phyloP scores from a whole-genome alignment of 2,797 vertebrate species.

The Rhinatrema bivittatum region DNA sequence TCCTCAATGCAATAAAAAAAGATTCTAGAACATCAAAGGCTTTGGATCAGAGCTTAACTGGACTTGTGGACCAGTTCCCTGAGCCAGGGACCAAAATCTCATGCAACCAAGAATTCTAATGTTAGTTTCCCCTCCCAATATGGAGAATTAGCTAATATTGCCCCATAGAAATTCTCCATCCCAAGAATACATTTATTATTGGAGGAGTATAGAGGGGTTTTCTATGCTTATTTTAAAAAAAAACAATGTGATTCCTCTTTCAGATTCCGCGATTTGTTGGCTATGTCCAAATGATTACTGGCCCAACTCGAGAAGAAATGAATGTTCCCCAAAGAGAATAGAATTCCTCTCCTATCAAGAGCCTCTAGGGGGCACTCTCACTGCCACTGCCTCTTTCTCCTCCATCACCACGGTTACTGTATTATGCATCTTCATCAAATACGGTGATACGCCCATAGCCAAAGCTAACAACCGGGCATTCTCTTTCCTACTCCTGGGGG shows the following conservation, averaged over 20 bases:
- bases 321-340: neutral
- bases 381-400: neutral
- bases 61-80: too few species aligned
- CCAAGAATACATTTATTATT: too few species aligned
- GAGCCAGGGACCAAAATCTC: too few species aligned
- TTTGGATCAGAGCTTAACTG: too few species aligned
- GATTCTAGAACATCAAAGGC: too few species aligned
- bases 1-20: too few species aligned
- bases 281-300: neutral
- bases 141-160: too few species aligned
- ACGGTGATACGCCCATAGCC: slow-evolving; percentile 1
- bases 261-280: slow-evolving; percentile 8
- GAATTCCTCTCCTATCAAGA: slow-evolving; percentile 2
- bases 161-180: too few species aligned
- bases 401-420: neutral
- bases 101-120: too few species aligned
- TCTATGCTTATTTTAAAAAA: too few species aligned
- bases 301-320: slow-evolving; percentile 2
- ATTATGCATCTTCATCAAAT: slow-evolving; percentile 4
- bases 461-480: slow-evolving; percentile 2
- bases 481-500: neutral
- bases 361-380: slow-evolving; percentile 4
- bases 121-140: too few species aligned
- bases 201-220: too few species aligned
- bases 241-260: neutral